Base-by-base conservation (phyloP, 2,113 vertebrate species). In the Macquaria australasica region DNA sequence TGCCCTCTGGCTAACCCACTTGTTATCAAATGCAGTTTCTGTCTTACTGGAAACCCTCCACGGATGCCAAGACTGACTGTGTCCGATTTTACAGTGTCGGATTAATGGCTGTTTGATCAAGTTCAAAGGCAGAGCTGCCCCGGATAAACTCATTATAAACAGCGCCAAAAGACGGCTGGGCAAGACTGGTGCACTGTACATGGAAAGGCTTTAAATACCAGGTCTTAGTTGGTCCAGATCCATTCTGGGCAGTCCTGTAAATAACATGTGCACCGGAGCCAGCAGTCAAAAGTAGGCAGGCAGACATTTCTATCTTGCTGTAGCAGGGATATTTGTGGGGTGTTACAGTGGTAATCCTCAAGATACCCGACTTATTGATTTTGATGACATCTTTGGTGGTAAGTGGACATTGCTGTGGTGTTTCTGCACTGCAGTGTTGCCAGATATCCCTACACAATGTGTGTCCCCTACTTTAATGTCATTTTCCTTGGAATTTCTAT, bases 71-170 rank as follows among this genome's bases (percentile, higher is more conserved):
- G 76, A 80, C 87, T 7, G 53, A 83, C 88, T 88, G 79, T 71
- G 86, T 92, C 79, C 10, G 87, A 91, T 90, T 87, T 87, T 78
- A 31, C 75, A 73, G 73, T 77, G 89, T 73, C 28, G 70, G 92
- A 93, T 92, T 94, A 93, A 91, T 89, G 84, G 81, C 74, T 75
- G 85, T 91, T 87, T 90, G 92, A 94, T 94, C 89, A 89, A 92
- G 93, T 94, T 92, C 91, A 93, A 91, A 91, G 86, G 77, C 84
- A 81, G 86, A 81, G 91, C 88, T 81, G 86, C 79, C 73, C 85
- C 59, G 84, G 90, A 89, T 94, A 86, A 94, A 94, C 89, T 92
- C 89, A 90, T 93, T 91, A 93, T 58, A 74, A 75, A 66, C 83
- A 70, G 79, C 37, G 63, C 85, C 89, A 86, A 87, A 88, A 85